Evolutionary conservation across 2,113 vertebrate species (phyloP).

Genomic region (Tinamus guttatus): DNA sequence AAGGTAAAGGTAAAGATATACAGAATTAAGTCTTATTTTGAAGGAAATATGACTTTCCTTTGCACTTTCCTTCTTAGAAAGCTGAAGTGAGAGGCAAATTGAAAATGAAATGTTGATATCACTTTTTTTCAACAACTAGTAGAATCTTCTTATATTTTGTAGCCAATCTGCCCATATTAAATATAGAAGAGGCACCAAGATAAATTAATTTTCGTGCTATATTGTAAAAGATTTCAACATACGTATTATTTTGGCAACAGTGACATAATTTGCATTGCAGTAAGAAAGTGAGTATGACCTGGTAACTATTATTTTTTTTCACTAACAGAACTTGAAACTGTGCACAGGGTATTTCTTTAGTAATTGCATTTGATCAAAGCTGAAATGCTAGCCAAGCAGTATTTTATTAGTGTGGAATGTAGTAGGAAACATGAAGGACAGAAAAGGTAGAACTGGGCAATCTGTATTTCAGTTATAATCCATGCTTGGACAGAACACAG

Average conservation of each 20-base stretch:
- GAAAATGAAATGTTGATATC: neutral
- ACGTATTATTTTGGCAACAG: neutral
- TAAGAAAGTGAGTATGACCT: neutral
- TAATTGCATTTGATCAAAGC: neutral
- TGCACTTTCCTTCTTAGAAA: neutral
- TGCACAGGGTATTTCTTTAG: neutral
- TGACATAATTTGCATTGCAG: neutral
- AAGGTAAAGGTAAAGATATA: neutral
- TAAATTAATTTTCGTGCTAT: neutral
- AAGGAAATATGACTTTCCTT: neutral
- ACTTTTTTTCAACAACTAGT: neutral
- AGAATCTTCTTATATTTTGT: neutral
- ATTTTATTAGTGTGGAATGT: neutral
- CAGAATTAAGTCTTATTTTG: neutral
- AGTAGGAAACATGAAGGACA: neutral
- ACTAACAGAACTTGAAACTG: neutral
- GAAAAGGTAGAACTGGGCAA: neutral
- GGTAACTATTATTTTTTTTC: neutral
- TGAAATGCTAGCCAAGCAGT: neutral
- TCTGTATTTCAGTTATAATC: neutral
- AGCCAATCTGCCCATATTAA: neutral
- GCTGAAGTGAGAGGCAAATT: neutral
- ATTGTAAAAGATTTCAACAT: neutral
- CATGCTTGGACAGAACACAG: neutral
- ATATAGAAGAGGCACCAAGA: neutral